Evolutionary conservation across 2,797 vertebrate species (phyloP).

Genomic region (Scolopax rusticola): DNA sequence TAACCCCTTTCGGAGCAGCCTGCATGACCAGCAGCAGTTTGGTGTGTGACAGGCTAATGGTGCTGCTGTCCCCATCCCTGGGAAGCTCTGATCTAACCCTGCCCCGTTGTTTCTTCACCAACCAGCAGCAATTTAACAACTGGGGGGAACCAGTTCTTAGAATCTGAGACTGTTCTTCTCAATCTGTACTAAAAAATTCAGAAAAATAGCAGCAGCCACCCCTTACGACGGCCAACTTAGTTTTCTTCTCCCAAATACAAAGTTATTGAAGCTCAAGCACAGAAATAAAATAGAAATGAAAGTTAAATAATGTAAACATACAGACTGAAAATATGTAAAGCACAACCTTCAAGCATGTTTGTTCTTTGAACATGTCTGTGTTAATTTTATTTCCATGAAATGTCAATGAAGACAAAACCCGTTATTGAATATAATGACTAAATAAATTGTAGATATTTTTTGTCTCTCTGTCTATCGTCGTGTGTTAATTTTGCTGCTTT

Average conservation of each 20-base stretch:
- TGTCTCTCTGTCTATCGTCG: not conserved
- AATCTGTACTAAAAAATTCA: not conserved
- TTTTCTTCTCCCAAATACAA: not conserved
- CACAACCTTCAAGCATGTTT: not conserved
- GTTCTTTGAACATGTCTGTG: not conserved
- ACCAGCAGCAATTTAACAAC: not conserved
- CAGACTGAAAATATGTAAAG: not conserved
- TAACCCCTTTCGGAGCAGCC: not conserved
- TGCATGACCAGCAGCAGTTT: not conserved
- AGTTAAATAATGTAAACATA: not conserved
- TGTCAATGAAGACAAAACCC: not conserved
- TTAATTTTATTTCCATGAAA: not conserved
- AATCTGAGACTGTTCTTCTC: not conserved
- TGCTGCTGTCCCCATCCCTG: not conserved
- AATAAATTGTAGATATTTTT: not conserved
- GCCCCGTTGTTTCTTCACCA: not conserved
- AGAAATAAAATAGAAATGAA: not conserved
- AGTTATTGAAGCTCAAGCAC: not conserved
- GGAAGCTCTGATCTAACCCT: not conserved
- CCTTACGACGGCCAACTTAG: not conserved
- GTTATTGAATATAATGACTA: not conserved
- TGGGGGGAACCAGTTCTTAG: not conserved
- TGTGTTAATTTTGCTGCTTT: not conserved
- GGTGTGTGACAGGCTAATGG: not conserved
- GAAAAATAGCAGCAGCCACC: not conserved